Conservation (phyloP, 2,888 invertebrate species). For the Ectemnius continuus region DNA sequence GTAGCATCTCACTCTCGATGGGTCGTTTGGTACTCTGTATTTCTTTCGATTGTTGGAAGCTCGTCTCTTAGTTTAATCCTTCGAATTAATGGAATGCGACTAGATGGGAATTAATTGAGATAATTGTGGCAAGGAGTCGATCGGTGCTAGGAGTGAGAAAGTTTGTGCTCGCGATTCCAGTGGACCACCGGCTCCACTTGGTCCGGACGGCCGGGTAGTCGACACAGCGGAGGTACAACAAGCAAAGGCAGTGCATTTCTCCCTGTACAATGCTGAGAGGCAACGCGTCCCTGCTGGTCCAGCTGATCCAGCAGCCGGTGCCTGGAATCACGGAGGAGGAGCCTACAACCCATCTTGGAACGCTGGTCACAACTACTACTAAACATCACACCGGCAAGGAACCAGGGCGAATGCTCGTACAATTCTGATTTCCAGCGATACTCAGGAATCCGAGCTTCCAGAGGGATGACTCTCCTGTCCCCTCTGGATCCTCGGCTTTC, state of each 20-base stretch:
- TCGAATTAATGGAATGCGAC: too few relatives aligned
- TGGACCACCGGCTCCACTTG: constrained; percentile 75
- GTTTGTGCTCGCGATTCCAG: constrained; percentile 52
- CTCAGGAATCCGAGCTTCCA: neutral
- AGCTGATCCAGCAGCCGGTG: constrained; percentile 51
- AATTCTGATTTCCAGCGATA: constrained; percentile 1
- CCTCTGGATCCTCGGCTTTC: constrained; percentile 2
- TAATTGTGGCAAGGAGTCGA: too few relatives aligned
- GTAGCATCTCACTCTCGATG: too few relatives aligned
- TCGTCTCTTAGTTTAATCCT: too few relatives aligned
- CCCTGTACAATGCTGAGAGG: constrained; percentile 72
- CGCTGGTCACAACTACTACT: constrained; percentile 54
- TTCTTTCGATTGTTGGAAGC: too few relatives aligned
- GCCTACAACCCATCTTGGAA: neutral
- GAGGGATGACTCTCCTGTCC: neutral
- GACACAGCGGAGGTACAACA: constrained; percentile 77
- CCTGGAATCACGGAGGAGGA: constrained; percentile 48
- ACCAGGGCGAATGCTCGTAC: neutral
- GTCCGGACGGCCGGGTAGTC: constrained; percentile 74
- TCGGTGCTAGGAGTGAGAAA: too few relatives aligned
- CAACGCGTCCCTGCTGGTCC: constrained; percentile 60
- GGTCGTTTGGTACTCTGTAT: too few relatives aligned
- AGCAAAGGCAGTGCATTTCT: constrained; percentile 75
- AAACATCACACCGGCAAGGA: neutral
- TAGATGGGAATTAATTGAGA: too few relatives aligned